Percentiles rank a stretch among this genome's conserved stretches.
These are phyloP conservation scores for Meiosimyza decipiens DNA, from an alignment of 2,888 invertebrate species.

Conservation along the genomic window DNA sequence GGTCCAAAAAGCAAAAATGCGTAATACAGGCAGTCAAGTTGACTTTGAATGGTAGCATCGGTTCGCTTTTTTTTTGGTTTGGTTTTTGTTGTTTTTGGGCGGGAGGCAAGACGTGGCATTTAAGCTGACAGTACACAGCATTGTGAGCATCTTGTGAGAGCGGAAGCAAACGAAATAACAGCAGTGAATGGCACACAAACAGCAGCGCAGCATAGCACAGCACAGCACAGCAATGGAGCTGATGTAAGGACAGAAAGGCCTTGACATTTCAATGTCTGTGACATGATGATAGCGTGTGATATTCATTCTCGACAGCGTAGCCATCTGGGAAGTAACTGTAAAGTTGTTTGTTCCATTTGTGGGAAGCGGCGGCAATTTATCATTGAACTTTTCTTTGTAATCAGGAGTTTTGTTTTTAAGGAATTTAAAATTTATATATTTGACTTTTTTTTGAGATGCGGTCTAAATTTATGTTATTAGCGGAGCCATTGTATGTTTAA, in stretches of 20 bases:
- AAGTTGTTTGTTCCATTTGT: no score
- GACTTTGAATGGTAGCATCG: not conserved
- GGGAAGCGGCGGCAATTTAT: not conserved
- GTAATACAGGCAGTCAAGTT: not conserved
- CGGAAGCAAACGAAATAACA: conserved; percentile 1
- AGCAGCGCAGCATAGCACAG: no score
- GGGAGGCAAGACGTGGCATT: no score
- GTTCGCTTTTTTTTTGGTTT: no score
- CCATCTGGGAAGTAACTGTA: not conserved
- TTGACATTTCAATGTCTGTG: conserved; percentile 22
- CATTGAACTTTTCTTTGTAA: not conserved
- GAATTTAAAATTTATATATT: no score
- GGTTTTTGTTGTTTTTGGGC: no score
- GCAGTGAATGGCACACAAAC: not conserved
- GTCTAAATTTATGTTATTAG: no score
- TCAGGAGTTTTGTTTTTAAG: no score
- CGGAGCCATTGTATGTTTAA: no score
- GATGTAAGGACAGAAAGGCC: not conserved
- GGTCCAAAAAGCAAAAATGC: not conserved
- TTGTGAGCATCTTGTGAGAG: not conserved
- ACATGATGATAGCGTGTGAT: conserved; percentile 19
- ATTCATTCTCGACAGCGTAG: conserved; percentile 11
- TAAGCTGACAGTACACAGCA: no score
- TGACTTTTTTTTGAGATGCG: no score
- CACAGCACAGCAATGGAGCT: no score